Percentiles rank a stretch among this genome's conserved stretches.
phyloP scores from a whole-genome alignment of 2,113 vertebrate genomes.

The Hyperopisus bebe region DNA sequence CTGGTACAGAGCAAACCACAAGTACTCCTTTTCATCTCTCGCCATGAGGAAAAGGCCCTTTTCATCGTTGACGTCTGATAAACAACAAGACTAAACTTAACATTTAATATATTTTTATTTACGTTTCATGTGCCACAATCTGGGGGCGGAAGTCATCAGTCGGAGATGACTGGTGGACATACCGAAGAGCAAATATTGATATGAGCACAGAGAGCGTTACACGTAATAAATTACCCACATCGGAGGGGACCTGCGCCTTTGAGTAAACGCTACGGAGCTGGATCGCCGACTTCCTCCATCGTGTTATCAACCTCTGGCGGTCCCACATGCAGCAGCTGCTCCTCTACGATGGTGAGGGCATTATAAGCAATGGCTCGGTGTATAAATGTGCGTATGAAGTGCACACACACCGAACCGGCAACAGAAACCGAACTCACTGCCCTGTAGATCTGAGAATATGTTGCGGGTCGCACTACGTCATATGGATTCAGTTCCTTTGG shows the following conservation, averaged over 20 bases:
- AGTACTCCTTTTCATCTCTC: conserved; percentile 9
- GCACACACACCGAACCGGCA: background rate
- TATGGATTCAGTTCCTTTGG: background rate
- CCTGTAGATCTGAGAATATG: background rate
- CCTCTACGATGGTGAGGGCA: background rate
- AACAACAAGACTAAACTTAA: conserved; percentile 9
- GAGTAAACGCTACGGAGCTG: background rate
- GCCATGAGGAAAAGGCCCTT: conserved; percentile 7
- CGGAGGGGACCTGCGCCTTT: background rate
- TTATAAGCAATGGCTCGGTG: background rate
- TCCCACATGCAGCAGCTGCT: background rate
- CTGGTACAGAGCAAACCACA: conserved; percentile 24
- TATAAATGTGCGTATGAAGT: background rate
- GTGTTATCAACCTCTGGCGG: background rate
- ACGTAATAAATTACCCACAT: background rate
- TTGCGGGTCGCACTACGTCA: background rate
- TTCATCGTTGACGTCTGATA: conserved; percentile 21
- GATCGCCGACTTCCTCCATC: background rate
- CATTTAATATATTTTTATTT: background rate
- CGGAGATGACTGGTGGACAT: background rate
- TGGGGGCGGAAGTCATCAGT: background rate
- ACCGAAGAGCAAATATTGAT: background rate
- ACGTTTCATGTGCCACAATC: background rate
- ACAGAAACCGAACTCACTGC: background rate
- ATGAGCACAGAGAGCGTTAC: background rate